Evolutionary conservation across 2,113 vertebrate genomes (phyloP).

Genomic region (Puffinus mauretanicus): DNA sequence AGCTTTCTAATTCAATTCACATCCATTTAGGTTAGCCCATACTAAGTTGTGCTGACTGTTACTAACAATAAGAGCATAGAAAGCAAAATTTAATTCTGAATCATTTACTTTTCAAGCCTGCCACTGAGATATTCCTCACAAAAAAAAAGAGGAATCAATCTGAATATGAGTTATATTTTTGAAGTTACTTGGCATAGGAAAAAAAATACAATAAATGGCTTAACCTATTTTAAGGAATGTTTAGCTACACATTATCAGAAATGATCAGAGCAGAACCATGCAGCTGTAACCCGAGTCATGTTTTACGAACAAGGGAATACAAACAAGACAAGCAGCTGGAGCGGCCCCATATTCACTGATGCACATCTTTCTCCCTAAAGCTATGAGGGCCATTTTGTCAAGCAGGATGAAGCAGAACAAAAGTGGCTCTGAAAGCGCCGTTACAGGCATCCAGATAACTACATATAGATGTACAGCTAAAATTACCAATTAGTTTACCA

Average conservation of each 20-base stretch:
- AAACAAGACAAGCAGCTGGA: conserved; percentile 82
- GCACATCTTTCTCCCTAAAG: conserved; percentile 76
- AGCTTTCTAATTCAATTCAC: conserved; percentile 68
- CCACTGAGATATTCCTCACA: background rate
- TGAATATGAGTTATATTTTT: conserved; percentile 15
- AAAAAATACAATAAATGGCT: conserved; percentile 48
- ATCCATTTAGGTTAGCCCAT: conserved; percentile 41
- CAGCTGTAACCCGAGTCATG: conserved; percentile 77
- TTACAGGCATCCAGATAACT: conserved; percentile 75
- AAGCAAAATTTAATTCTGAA: conserved; percentile 63
- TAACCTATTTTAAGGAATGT: conserved; percentile 69
- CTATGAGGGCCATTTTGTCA: conserved; percentile 78
- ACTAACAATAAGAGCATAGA: conserved; percentile 53
- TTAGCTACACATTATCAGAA: conserved; percentile 73
- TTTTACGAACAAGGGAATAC: conserved; percentile 79
- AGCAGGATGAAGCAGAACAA: conserved; percentile 79
- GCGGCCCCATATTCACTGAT: conserved; percentile 72
- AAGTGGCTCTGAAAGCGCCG: conserved; percentile 78
- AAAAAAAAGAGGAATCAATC: background rate
- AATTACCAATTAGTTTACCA: conserved; percentile 97
- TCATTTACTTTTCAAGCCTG: conserved; percentile 61
- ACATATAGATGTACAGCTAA: conserved; percentile 86
- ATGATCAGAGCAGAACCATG: conserved; percentile 72
- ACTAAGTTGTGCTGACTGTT: conserved; percentile 1
- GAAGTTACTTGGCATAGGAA: background rate